Conservation (phyloP, 2,113 vertebrate genomes). For the Prietella phreatophila region DNA sequence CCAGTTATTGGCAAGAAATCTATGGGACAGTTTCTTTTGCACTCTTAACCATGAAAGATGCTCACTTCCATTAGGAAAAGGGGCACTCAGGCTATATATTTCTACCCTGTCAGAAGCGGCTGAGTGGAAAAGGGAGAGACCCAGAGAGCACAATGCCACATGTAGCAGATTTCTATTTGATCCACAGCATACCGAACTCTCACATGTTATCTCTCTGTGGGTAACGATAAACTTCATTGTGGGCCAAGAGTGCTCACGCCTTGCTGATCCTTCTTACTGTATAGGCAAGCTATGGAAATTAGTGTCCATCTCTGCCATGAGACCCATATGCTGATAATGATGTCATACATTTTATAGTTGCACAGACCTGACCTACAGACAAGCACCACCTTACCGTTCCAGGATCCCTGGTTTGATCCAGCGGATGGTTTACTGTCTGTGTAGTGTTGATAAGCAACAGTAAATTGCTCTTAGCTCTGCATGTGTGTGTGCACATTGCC, state of each 20-base stretch:
- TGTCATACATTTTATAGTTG: background rate
- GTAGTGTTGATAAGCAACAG: background rate
- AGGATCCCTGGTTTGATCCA: background rate
- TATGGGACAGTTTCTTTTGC: conserved; percentile 40
- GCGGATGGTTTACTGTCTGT: background rate
- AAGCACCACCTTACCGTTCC: background rate
- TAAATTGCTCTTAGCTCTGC: background rate
- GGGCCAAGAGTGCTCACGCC: background rate
- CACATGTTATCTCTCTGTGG: background rate
- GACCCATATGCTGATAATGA: background rate
- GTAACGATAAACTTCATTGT: conserved; percentile 34
- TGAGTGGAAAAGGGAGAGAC: conserved; percentile 12
- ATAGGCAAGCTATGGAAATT: background rate
- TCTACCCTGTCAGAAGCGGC: conserved; percentile 28
- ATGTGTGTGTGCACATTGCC: background rate
- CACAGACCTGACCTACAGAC: background rate
- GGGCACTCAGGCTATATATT: conserved; percentile 21
- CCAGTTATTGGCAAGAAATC: conserved; percentile 17
- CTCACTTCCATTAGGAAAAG: conserved; percentile 25
- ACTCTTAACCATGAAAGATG: conserved; percentile 48
- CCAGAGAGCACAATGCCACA: conserved; percentile 29
- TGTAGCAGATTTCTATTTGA: conserved; percentile 50
- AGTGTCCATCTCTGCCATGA: background rate
- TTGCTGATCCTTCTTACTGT: background rate
- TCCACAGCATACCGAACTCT: conserved; percentile 30